Evolutionary conservation across 2,888 invertebrate genomes (phyloP).

Genomic region (Pilophorus perplexus): DNA sequence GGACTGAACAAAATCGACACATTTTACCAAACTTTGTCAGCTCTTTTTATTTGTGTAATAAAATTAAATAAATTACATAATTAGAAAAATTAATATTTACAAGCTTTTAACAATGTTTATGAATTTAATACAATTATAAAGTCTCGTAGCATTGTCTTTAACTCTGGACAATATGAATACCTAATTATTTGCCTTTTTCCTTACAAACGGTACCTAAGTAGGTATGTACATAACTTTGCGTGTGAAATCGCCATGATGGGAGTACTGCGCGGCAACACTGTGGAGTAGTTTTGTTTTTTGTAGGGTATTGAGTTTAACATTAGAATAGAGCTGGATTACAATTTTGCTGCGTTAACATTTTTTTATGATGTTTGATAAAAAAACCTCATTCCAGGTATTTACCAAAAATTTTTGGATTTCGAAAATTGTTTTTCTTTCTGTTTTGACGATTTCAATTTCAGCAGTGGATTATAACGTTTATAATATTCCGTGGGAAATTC

Average conservation of each 20-base stretch:
- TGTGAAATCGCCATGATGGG: slow-evolving; percentile 20
- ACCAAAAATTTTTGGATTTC: no score
- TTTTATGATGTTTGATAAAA: no score
- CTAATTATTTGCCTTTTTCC: slow-evolving; percentile 38
- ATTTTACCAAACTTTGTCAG: slow-evolving; percentile 30
- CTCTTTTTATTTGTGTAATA: slow-evolving; percentile 47
- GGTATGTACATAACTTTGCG: slow-evolving; percentile 45
- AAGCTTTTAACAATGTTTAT: slow-evolving; percentile 45
- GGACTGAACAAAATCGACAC: no score
- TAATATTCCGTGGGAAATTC: no score
- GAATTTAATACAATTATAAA: slow-evolving; percentile 45
- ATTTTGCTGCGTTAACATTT: no score
- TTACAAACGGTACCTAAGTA: slow-evolving; percentile 38
- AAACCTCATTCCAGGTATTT: no score
- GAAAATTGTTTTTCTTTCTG: no score
- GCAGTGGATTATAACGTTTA: no score
- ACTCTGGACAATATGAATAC: slow-evolving; percentile 44
- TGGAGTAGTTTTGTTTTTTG: not conserved
- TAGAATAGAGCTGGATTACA: no score
- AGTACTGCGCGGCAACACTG: no score
- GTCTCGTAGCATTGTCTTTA: slow-evolving; percentile 46
- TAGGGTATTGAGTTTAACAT: not conserved
- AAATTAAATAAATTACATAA: slow-evolving; percentile 49
- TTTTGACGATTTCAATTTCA: no score
- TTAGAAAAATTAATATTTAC: slow-evolving; percentile 48